Base-by-base conservation (phyloP, 2,888 invertebrate species). In the Physocephala rufipes region DNA sequence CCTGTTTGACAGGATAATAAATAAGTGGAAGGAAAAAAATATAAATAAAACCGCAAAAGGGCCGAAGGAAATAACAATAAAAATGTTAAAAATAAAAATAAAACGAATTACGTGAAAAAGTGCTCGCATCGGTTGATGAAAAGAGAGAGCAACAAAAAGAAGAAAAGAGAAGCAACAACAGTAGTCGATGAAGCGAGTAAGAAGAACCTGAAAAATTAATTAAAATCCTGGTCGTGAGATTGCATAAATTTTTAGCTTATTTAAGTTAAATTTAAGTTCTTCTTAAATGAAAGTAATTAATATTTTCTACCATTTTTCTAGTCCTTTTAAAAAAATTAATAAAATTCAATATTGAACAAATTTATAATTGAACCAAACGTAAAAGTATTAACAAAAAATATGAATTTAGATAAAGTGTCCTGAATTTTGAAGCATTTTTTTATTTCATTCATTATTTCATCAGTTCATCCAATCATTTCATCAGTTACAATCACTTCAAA, bases 1-100 rank as follows among this genome's bases (percentile, higher is more conserved):
- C 81, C 81, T 80, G 81, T 81, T 80, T 81, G 81, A 80, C 81
- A 81, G 76, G 82, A 80, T 81, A 79, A 79, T 75, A 76, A 78
- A 76, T 74, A 77, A 62, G 51, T 16, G 67, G 62, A 67, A 75
- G 77, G 71, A 71, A 65, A 59, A 70, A 71, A 75, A 74, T 73
- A 36, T 7, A 36, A 36, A 9, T 36, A 7, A 9, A 36, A 36
- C 36, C 36, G 4, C 5, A 4, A 36, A 36, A 36, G 4, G 9
- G 9, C 4, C 36, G 36, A 36, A 36, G 9, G 9, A 36, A 36
- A 4, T 36, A 36, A 7, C 9, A 9, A 36, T 36, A 36, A 36
- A 36, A 36, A 9, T 36, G 36, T 36, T 7, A 36, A 36, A 36
- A 9, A 36, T 36, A 9, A 9, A 7, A 9, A 36, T 51, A 21